phyloP scores from a whole-genome alignment of 1,140 invertebrate species.

The Maniola jurtina region DNA sequence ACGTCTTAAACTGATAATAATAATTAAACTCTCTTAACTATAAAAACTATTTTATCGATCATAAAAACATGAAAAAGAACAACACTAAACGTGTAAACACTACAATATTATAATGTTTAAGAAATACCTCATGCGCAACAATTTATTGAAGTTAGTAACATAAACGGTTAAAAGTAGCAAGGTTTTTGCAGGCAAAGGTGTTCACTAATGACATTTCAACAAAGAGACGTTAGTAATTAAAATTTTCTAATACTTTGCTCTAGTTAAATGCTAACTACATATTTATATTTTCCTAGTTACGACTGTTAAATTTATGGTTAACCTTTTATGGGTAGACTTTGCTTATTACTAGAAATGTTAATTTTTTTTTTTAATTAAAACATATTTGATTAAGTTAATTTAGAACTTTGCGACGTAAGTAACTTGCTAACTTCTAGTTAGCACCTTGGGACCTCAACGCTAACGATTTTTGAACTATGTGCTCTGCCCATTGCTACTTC shows the following conservation, averaged over 20 bases:
- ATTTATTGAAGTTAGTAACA: not conserved
- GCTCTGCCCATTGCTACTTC: too few relatives aligned
- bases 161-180: not conserved
- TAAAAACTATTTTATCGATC: too few relatives aligned
- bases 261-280: not conserved
- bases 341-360: not conserved
- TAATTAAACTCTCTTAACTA: too few relatives aligned
- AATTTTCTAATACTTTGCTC: slow-evolving; percentile 3
- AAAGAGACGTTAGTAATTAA: slow-evolving; percentile 1
- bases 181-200: not conserved
- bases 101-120: not conserved
- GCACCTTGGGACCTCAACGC: too few relatives aligned
- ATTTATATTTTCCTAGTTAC: not conserved
- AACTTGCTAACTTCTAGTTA: too few relatives aligned
- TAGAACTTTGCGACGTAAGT: too few relatives aligned
- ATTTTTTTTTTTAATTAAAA: not conserved
- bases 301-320: not conserved
- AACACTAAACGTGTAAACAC: not conserved
- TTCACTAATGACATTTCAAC: not conserved
- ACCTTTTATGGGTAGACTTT: not conserved
- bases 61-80: not conserved
- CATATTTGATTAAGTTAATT: too few relatives aligned
- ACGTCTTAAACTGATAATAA: too few relatives aligned
- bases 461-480: too few relatives aligned
- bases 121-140: not conserved